Evolutionary conservation across 2,797 vertebrate species (phyloP).

Genomic region (Gila robusta): DNA sequence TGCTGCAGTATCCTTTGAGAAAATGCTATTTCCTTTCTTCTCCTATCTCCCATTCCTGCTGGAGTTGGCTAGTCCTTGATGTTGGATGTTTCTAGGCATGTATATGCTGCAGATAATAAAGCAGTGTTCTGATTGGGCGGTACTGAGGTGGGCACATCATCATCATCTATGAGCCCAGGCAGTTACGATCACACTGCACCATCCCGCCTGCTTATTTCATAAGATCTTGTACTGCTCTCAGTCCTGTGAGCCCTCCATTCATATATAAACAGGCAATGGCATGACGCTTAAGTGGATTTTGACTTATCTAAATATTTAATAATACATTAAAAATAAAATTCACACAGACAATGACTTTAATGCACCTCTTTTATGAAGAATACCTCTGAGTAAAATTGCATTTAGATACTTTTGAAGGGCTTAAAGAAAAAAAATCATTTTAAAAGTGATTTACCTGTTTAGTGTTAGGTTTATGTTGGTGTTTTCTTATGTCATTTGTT

Average conservation of each 20-base stretch:
- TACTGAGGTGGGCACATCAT: constrained; percentile 29
- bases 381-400: background rate
- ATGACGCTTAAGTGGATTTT: background rate
- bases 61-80: background rate
- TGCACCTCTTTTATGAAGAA: background rate
- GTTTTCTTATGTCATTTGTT: too few species aligned
- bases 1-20: background rate
- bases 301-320: constrained; percentile 5
- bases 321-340: background rate
- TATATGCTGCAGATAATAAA: constrained; percentile 32
- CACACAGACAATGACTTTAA: background rate
- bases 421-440: background rate
- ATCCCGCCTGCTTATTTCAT: constrained; percentile 31
- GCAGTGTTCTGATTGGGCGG: constrained; percentile 7
- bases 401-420: background rate
- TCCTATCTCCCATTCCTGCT: background rate
- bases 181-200: constrained; percentile 36
- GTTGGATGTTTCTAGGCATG: background rate
- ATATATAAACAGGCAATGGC: background rate
- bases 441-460: background rate
- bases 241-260: background rate
- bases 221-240: constrained; percentile 1
- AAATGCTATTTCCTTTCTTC: background rate
- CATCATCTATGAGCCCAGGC: constrained; percentile 18
- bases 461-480: background rate